Percentiles rank a stretch among this genome's conserved stretches.
These are phyloP conservation scores for Lagothrix lagotricha DNA, from an alignment of 2,797 vertebrate species.

Conservation along the genomic window DNA sequence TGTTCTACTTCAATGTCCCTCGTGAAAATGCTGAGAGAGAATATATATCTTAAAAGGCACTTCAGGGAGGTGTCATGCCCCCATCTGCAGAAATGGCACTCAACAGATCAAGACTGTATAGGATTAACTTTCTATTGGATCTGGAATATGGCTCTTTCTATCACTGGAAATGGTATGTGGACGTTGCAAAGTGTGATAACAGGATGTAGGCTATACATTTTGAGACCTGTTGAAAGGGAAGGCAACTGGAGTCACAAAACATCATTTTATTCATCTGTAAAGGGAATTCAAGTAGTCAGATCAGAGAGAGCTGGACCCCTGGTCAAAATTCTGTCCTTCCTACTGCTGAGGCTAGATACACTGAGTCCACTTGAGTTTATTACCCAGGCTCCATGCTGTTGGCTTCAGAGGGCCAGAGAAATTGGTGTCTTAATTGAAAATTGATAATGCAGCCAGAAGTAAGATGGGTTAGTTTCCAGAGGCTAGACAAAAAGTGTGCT, in stretches of 20 bases:
- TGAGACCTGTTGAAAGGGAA: not conserved
- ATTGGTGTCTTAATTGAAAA: not conserved
- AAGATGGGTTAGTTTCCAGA: not conserved
- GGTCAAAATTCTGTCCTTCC: not conserved
- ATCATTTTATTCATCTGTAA: not conserved
- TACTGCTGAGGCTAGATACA: not conserved
- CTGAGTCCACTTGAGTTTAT: not conserved
- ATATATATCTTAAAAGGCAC: not conserved
- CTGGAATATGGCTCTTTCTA: not conserved
- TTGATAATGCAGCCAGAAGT: not conserved
- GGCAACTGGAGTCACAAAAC: not conserved
- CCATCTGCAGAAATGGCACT: not conserved
- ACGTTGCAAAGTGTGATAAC: not conserved
- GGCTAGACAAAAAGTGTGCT: not conserved
- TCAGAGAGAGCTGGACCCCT: not conserved
- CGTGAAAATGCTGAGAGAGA: not conserved
- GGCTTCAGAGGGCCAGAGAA: not conserved
- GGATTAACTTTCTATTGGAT: not conserved
- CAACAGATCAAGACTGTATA: not conserved
- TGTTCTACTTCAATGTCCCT: not conserved
- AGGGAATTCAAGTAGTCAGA: not conserved
- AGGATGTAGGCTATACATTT: not conserved
- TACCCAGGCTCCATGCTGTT: not conserved
- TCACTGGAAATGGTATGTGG: not conserved
- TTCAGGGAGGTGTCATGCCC: not conserved